Evolutionary conservation across 2,113 vertebrate species (phyloP).

Genomic region (Xyliphius kryptos): DNA sequence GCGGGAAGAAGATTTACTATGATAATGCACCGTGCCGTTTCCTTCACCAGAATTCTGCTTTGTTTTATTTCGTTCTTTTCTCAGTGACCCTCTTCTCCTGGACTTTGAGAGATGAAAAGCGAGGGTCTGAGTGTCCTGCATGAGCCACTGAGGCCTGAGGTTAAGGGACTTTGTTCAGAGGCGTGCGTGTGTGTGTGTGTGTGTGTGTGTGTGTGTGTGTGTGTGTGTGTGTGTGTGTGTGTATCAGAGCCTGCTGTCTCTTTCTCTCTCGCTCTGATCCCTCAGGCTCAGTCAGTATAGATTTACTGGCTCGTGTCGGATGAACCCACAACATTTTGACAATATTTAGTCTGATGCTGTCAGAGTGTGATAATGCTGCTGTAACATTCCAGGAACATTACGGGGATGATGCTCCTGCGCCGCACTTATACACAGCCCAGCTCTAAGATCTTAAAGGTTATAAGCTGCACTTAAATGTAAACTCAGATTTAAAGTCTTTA

Average conservation of each 20-base stretch:
- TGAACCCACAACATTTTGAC: conserved; percentile 47
- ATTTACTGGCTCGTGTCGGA: conserved; percentile 47
- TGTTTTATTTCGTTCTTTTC: conserved; percentile 1
- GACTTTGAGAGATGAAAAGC: not conserved
- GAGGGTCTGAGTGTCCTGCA: conserved; percentile 3
- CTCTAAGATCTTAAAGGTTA: conserved; percentile 7
- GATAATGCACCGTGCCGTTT: conserved; percentile 16
- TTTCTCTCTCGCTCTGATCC: conserved; percentile 46
- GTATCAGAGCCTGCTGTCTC: conserved; percentile 38
- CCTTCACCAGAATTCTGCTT: not conserved
- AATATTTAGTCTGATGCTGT: conserved; percentile 55
- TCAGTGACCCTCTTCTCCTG: not conserved
- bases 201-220: conserved; percentile 6
- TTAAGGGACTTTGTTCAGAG: conserved; percentile 23
- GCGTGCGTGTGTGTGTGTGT: conserved; percentile 11
- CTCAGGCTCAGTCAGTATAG: conserved; percentile 47
- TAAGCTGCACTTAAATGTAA: too few species aligned
- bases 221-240: conserved; percentile 29
- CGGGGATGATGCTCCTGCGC: conserved; percentile 34
- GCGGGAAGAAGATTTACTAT: conserved; percentile 8
- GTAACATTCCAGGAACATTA: conserved; percentile 26
- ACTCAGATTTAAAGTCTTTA: too few species aligned
- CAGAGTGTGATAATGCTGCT: conserved; percentile 45
- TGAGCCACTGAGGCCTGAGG: conserved; percentile 40
- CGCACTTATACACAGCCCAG: conserved; percentile 26